Evolutionary conservation across 53 echinoderm and acorn worm genomes (phyloP).

Genomic region (Astropecten irregularis): DNA sequence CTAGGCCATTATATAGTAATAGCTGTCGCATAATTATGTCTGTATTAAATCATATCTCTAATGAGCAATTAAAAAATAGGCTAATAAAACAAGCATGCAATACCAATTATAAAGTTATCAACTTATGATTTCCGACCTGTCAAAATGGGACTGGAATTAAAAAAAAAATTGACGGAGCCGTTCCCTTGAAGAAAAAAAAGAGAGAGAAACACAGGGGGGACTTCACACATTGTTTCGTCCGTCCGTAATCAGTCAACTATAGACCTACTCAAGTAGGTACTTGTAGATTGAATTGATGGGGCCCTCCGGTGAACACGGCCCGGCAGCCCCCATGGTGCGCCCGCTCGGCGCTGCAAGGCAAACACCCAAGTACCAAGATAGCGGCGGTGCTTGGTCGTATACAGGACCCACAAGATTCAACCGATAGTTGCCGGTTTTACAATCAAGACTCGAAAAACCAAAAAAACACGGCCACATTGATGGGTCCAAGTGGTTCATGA

Average conservation of each 20-base stretch:
- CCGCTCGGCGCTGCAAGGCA: conserved; percentile 36
- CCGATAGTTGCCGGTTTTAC: conserved; percentile 16
- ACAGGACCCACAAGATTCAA: conserved; percentile 34
- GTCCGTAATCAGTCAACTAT: conserved; percentile 45
- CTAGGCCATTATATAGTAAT: too few species aligned
- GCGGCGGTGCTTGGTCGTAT: background rate
- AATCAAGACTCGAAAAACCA: too few species aligned
- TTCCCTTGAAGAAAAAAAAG: too few species aligned
- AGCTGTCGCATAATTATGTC: too few species aligned
- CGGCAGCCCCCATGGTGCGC: conserved; percentile 11
- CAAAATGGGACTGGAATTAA: too few species aligned
- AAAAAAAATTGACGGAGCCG: too few species aligned
- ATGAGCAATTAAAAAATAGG: too few species aligned
- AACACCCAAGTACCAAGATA: conserved; percentile 42
- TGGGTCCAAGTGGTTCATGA: background rate
- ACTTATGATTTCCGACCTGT: too few species aligned
- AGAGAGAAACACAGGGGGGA: too few species aligned
- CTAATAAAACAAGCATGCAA: too few species aligned
- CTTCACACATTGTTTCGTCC: conserved; percentile 30
- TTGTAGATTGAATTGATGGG: conserved; percentile 31
- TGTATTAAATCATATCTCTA: too few species aligned
- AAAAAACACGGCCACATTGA: background rate
- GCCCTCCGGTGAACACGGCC: conserved; percentile 1
- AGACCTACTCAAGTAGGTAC: conserved; percentile 21
- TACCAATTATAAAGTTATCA: too few species aligned